These are phyloP conservation scores for Caiman crocodilus DNA, from an alignment of 2,797 vertebrate species.

Conservation along the genomic window DNA sequence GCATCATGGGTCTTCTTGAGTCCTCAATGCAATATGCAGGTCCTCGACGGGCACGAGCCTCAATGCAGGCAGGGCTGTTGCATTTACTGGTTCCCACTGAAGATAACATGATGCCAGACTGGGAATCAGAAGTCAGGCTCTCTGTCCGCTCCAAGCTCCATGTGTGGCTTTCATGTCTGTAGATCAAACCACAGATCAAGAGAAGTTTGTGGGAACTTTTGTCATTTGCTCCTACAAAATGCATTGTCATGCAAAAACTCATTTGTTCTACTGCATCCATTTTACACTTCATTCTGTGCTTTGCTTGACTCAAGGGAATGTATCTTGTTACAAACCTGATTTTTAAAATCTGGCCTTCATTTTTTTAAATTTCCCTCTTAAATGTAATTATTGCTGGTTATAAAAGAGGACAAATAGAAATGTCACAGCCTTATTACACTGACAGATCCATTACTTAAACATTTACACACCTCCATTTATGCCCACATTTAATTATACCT, in stretches of 20 bases:
- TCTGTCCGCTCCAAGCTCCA: constrained; percentile 96
- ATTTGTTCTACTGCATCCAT: fast-evolving
- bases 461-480: not conserved
- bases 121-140: constrained; percentile 94
- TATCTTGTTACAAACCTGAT: not conserved
- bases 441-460: not conserved
- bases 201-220: not conserved
- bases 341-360: not conserved
- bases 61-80: constrained; percentile 96
- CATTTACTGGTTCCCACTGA: constrained; percentile 98
- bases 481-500: not conserved
- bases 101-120: constrained; percentile 93
- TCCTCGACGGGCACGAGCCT: constrained; percentile 91
- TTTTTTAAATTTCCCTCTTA: not conserved
- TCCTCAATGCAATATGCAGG: constrained; percentile 89
- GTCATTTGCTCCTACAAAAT: not conserved
- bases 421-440: not conserved
- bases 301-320: not conserved
- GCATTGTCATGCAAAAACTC: not conserved
- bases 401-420: not conserved
- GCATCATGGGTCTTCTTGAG: constrained; percentile 84
- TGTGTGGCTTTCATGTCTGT: constrained; percentile 95
- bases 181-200: constrained; percentile 25
- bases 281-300: not conserved
- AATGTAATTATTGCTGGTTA: not conserved